Conservation (phyloP, 2,797 vertebrate species). For the Paedocypris micromegethes region DNA sequence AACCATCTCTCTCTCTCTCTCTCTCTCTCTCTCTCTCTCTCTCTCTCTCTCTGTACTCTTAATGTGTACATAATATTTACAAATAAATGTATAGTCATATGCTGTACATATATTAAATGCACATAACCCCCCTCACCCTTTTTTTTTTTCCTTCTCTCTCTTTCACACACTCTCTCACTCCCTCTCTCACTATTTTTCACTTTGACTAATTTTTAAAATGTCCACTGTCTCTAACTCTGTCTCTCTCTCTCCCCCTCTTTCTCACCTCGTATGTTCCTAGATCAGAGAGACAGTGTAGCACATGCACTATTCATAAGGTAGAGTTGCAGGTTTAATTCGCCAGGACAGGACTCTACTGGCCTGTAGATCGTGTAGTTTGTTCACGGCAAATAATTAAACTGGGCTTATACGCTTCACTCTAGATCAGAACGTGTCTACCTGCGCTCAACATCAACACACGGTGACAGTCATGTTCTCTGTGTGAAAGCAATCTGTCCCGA, state of each 20-base stretch:
- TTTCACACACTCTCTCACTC: too few relatives aligned
- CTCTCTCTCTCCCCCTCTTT: conserved; percentile 5
- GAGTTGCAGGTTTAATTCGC: conserved; percentile 71
- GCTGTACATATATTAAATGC: too few relatives aligned
- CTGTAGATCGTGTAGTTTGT: conserved; percentile 55
- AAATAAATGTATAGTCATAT: too few relatives aligned
- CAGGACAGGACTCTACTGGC: conserved; percentile 62
- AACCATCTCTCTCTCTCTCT: too few relatives aligned
- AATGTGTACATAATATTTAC: too few relatives aligned
- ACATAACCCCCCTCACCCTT: too few relatives aligned
- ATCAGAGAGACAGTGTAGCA: conserved; percentile 59
- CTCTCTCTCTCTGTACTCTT: neutral
- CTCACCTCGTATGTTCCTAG: conserved; percentile 60
- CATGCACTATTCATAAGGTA: conserved; percentile 69
- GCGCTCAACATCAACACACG: conserved; percentile 30
- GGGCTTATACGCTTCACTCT: conserved; percentile 37
- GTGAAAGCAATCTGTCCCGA: conserved; percentile 5
- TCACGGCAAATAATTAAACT: conserved; percentile 47
- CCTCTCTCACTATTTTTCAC: too few relatives aligned
- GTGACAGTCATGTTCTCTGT: conserved; percentile 13
- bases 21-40: neutral
- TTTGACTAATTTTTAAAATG: neutral
- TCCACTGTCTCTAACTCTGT: neutral
- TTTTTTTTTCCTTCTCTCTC: too few relatives aligned
- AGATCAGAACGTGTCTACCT: conserved; percentile 34